phyloP scores from a whole-genome alignment of 2,113 vertebrate species.

The Genyomyrus donnyi region DNA sequence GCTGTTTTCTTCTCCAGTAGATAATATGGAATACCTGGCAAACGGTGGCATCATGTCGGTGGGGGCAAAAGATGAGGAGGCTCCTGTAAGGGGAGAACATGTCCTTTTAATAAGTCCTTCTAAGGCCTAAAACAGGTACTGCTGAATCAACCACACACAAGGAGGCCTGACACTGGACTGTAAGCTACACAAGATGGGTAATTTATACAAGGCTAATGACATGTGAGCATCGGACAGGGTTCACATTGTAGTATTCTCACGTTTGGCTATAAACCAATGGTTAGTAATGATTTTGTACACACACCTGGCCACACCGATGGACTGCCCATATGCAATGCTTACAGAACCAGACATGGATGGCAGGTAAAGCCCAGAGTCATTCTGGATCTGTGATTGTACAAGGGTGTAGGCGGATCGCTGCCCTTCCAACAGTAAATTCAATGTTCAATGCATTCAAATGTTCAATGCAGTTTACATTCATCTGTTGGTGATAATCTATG shows the following conservation, averaged over 20 bases:
- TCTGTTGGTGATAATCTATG: no score
- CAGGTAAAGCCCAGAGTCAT: conserved; percentile 19
- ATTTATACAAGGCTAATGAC: background rate
- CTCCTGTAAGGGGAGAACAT: background rate
- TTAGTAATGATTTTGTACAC: background rate
- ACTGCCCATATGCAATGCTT: background rate
- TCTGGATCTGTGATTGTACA: conserved; percentile 16
- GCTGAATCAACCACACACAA: background rate
- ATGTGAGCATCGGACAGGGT: background rate
- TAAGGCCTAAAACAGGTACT: background rate
- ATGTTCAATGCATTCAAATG: no score
- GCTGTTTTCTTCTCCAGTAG: background rate
- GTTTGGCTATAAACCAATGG: no score
- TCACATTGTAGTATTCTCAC: background rate
- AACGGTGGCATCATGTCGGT: background rate
- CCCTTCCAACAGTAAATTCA: no score
- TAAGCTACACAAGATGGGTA: background rate
- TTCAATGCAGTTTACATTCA: no score
- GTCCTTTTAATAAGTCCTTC: background rate
- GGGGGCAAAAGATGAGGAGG: background rate
- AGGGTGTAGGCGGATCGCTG: conserved; percentile 17
- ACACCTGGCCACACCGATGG: background rate
- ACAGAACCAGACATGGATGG: conserved; percentile 11
- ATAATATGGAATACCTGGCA: background rate
- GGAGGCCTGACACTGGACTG: background rate